These are phyloP conservation scores for Notarius quadriscutis DNA, from an alignment of 2,113 vertebrate species.

Conservation along the genomic window DNA sequence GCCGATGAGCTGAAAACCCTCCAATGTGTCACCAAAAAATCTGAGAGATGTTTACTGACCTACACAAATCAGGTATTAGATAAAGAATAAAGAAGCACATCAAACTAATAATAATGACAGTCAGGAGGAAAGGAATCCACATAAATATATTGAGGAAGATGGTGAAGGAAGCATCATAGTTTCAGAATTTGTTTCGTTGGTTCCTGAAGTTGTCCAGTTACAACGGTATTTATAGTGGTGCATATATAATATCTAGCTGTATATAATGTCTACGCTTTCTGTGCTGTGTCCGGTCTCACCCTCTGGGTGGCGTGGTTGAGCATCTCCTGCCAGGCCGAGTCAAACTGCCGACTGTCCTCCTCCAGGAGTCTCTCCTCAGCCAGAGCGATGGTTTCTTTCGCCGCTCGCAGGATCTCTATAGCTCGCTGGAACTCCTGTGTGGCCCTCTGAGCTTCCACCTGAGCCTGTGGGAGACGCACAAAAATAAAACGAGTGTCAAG, in stretches of 20 bases:
- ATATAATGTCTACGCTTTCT: neutral
- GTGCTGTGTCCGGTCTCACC: slow-evolving; percentile 66
- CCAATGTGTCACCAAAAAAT: neutral
- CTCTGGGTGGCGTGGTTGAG: slow-evolving; percentile 95
- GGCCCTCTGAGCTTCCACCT: slow-evolving; percentile 83
- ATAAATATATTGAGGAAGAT: neutral
- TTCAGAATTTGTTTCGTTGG: neutral
- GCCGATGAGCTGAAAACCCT: neutral
- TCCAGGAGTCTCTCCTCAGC: slow-evolving; percentile 92
- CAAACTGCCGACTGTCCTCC: slow-evolving; percentile 92
- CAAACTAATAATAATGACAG: neutral
- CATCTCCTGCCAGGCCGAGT: slow-evolving; percentile 99
- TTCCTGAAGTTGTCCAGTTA: neutral
- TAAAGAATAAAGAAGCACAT: neutral
- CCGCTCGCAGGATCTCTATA: slow-evolving; percentile 89
- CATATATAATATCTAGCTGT: neutral
- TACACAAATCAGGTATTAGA: neutral
- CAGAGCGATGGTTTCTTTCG: slow-evolving; percentile 94
- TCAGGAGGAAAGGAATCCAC: neutral
- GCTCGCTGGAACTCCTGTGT: slow-evolving; percentile 97
- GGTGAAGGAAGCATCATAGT: neutral
- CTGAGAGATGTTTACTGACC: neutral
- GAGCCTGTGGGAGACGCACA: slow-evolving; percentile 31
- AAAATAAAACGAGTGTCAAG: neutral
- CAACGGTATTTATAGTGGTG: neutral